Evolutionary conservation across 2,113 vertebrate genomes (phyloP), one percentile per base, ranked within the genome.

Genomic region (Myotis brandtii): DNA sequence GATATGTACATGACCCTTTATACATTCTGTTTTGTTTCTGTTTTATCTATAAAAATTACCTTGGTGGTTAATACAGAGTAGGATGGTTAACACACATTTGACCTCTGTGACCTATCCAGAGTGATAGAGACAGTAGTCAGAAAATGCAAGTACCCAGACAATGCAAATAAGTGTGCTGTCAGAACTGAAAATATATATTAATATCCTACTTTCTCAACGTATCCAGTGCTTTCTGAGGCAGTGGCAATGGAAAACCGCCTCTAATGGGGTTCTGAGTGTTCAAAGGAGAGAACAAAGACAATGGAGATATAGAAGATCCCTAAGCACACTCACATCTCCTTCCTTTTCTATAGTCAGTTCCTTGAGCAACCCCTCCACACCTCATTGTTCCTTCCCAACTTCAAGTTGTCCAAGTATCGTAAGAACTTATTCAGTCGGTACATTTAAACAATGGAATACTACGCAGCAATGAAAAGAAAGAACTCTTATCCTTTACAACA

Each of bases 11-110:
- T 69, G 67, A 67, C 21, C 37, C 50, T 86, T 85, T 69, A 0
- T 87, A 27, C 27, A 64, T 52, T 88, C 50, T 87, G 9, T 77
- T 86, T 89, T 82, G 25, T 34, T 84, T 90, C 48, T 72, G 0
- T 81, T 96, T 94, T 77, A 70, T 40, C 79, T 86, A 6, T 91
- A 66, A 91, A 95, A 85, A 54, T 62, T 79, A 85, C 82, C 4
- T 70, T 86, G 25, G 27, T 85, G 25, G 40, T 86, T 88, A 77
- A 59, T 86, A 46, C 17, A 84, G 30, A 85, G 69, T 9, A 37
- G 18, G 27, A 20, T 9, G 46, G 25, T 43, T 87, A 69, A 52
- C 46, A 85, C 32, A 56, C 9, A 21, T 86, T 66, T 70, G 43
- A 84, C 14, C 70, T 73, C 93, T 30, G 0, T 70, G 79, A 67